Evolutionary conservation across 2,888 invertebrate species (phyloP).

Genomic region (Brenthis ino): DNA sequence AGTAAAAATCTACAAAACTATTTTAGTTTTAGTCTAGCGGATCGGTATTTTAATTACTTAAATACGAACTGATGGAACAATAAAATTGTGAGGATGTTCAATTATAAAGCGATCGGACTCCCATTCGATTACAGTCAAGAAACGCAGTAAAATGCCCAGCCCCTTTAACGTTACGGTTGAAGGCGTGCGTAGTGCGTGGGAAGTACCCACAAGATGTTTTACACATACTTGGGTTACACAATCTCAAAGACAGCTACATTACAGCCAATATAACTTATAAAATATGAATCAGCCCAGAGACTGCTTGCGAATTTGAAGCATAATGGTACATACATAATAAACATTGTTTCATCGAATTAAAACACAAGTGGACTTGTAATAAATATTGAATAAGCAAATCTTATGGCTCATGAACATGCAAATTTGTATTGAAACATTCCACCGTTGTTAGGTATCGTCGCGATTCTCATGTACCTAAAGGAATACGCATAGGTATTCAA

Average conservation of each 20-base stretch:
- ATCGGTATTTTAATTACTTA: conserved; percentile 31
- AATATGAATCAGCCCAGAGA: conserved; percentile 31
- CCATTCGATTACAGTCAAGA: conserved; percentile 62
- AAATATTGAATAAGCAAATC: conserved; percentile 40
- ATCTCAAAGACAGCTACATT: conserved; percentile 70
- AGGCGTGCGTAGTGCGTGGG: conserved; percentile 75
- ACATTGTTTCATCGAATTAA: conserved; percentile 27
- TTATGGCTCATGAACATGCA: conserved; percentile 41
- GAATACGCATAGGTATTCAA: conserved; percentile 56
- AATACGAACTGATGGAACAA: conserved; percentile 30
- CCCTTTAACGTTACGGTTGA: conserved; percentile 76
- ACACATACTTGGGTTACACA: conserved; percentile 78
- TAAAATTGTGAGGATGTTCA: conserved; percentile 25
- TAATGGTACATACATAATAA: conserved; percentile 17
- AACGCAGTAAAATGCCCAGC: conserved; percentile 71
- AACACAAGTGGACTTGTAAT: conserved; percentile 31
- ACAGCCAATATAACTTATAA: conserved; percentile 42
- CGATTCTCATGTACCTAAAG: conserved; percentile 54
- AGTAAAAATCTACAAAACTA: conserved; percentile 21
- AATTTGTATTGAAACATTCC: conserved; percentile 48
- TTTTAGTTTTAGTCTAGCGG: conserved; percentile 20
- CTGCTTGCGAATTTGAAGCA: conserved; percentile 27
- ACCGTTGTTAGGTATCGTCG: conserved; percentile 49
- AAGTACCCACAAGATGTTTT: conserved; percentile 63
- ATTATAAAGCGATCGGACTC: conserved; percentile 41